These are phyloP conservation scores for Dromas ardeola DNA, from an alignment of 2,113 vertebrate genomes.

Conservation along the genomic window DNA sequence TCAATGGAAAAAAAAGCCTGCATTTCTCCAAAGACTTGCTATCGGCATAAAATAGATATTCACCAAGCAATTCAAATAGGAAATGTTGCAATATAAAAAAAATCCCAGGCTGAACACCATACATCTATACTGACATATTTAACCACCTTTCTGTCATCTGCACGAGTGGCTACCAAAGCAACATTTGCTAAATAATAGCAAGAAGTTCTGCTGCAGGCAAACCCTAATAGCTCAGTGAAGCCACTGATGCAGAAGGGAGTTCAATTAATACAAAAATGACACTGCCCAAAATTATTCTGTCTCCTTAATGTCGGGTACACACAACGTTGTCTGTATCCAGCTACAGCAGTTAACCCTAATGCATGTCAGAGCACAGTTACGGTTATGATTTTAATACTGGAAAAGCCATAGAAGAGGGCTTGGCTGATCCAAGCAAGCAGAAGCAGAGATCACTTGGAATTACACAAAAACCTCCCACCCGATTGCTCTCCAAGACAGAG, in stretches of 20 bases:
- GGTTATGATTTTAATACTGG: neutral
- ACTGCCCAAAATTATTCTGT: neutral
- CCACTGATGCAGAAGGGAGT: conserved; percentile 44
- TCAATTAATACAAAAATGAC: conserved; percentile 56
- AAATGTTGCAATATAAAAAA: neutral
- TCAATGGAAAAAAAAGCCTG: neutral
- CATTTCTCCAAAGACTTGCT: neutral
- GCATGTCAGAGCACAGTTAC: neutral
- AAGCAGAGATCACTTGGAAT: neutral
- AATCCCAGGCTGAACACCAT: neutral
- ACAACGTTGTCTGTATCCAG: accelerated
- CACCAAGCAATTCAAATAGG: neutral
- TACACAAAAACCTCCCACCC: neutral
- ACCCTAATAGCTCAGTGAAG: neutral
- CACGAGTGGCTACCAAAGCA: conserved; percentile 22
- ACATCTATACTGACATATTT: neutral
- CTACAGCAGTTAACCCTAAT: neutral
- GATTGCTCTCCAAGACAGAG: neutral
- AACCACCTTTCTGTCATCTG: conserved; percentile 13
- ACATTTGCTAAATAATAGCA: conserved; percentile 36
- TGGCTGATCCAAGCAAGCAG: neutral
- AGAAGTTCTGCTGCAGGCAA: conserved; percentile 18
- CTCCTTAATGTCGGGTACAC: neutral
- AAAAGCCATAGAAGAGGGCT: neutral
- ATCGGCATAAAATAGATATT: neutral